A percentile compares a stretch with the other conserved stretches of the same genome.
Evolutionary conservation across 2,797 vertebrate species (phyloP).

Genomic region (Pelochelys cantorii): DNA sequence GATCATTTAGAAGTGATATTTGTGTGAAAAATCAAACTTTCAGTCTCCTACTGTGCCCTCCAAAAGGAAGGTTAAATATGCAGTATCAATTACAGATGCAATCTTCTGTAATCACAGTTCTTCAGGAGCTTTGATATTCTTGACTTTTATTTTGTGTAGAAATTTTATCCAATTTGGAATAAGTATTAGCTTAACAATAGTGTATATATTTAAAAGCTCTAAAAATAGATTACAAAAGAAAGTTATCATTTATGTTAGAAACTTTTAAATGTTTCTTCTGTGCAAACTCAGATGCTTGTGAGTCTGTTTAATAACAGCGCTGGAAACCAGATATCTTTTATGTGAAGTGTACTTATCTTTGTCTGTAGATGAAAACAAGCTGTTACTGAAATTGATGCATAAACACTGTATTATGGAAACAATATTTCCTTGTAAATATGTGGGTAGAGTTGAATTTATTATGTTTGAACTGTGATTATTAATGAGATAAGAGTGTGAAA

Average conservation of each 20-base stretch:
- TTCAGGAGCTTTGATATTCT: not conserved
- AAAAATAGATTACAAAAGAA: slow-evolving; percentile 10
- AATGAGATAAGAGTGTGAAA: slow-evolving; percentile 19
- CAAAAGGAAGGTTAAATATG: slow-evolving; percentile 24
- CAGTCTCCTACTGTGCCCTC: slow-evolving; percentile 3
- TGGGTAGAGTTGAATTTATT: slow-evolving; percentile 31
- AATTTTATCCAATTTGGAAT: not conserved
- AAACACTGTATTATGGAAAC: not conserved
- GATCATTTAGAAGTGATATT: not conserved
- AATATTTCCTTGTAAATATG: slow-evolving; percentile 49
- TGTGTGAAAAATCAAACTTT: not conserved
- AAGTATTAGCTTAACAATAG: not conserved
- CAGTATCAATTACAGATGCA: not conserved
- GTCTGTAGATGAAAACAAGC: slow-evolving; percentile 20
- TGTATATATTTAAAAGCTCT: not conserved
- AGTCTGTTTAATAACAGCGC: slow-evolving; percentile 12
- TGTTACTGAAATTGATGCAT: slow-evolving; percentile 6
- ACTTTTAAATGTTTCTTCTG: not conserved
- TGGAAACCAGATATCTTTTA: not conserved
- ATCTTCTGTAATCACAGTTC: not conserved
- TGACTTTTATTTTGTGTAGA: not conserved
- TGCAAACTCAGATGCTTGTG: slow-evolving; percentile 16
- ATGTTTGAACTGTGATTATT: slow-evolving; percentile 40
- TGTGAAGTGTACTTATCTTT: slow-evolving; percentile 19
- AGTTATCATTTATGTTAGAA: not conserved